These are phyloP conservation scores for Pluvialis apricaria DNA, from an alignment of 2,113 vertebrate species.

Conservation along the genomic window DNA sequence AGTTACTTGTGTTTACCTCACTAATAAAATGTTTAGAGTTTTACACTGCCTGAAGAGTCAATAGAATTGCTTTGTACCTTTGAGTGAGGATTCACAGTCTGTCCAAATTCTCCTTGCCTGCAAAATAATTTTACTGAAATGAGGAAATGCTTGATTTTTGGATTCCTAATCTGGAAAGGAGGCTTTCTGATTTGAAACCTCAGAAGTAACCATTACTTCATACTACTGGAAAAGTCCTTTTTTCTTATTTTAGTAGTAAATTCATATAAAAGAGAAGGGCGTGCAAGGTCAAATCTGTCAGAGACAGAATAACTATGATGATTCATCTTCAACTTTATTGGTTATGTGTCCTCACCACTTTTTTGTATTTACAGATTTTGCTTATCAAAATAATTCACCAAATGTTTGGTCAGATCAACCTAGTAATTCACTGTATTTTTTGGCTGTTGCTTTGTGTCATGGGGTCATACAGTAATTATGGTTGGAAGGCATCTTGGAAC, in stretches of 20 bases:
- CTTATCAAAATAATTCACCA: neutral
- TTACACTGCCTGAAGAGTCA: neutral
- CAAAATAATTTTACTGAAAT: neutral
- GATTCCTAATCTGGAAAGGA: neutral
- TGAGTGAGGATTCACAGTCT: neutral
- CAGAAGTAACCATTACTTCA: neutral
- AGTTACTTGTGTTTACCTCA: neutral
- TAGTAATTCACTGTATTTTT: neutral
- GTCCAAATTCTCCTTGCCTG: neutral
- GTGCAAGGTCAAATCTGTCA: neutral
- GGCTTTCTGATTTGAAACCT: neutral
- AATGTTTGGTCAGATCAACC: neutral
- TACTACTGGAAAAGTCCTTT: neutral
- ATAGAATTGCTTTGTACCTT: neutral
- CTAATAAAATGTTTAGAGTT: neutral
- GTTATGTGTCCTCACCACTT: neutral
- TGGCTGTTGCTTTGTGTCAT: neutral
- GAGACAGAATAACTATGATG: neutral
- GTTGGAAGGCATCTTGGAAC: neutral
- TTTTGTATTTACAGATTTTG: neutral
- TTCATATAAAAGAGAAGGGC: neutral
- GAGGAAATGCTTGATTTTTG: neutral
- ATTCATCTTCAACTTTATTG: neutral
- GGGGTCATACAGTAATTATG: neutral
- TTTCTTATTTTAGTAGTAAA: neutral